phyloP scores from a whole-genome alignment of 2,113 vertebrate genomes.

The Fregetta grallaria region DNA sequence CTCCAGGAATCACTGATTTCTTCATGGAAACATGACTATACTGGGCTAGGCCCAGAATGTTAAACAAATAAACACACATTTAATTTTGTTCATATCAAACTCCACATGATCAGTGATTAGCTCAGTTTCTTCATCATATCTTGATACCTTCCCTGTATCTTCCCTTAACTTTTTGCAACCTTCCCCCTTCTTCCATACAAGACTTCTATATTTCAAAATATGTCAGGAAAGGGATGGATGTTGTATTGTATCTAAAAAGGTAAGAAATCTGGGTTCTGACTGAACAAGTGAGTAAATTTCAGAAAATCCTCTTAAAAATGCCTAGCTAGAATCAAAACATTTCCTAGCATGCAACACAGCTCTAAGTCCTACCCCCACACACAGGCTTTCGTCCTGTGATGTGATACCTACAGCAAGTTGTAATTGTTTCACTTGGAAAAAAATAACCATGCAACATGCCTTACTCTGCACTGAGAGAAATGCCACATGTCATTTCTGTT shows the following conservation, averaged over 20 bases:
- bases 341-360: neutral
- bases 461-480: conserved; percentile 15
- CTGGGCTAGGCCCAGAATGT: neutral
- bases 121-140: neutral
- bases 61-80: neutral
- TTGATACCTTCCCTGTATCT: neutral
- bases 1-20: neutral
- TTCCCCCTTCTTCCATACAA: neutral
- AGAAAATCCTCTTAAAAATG: neutral
- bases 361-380: neutral
- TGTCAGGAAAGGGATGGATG: neutral
- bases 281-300: neutral
- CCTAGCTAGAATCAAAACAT: neutral
- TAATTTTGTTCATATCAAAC: neutral
- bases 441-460: neutral
- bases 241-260: neutral
- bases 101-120: neutral
- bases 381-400: neutral
- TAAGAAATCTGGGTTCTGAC: neutral
- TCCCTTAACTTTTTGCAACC: neutral
- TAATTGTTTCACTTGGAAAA: conserved; percentile 28
- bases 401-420: conserved; percentile 24
- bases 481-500: conserved; percentile 37
- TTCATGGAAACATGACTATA: neutral
- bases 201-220: neutral